These are phyloP conservation scores for Orientallactaga bullata DNA, from an alignment of 2,113 vertebrate species.

Conservation along the genomic window DNA sequence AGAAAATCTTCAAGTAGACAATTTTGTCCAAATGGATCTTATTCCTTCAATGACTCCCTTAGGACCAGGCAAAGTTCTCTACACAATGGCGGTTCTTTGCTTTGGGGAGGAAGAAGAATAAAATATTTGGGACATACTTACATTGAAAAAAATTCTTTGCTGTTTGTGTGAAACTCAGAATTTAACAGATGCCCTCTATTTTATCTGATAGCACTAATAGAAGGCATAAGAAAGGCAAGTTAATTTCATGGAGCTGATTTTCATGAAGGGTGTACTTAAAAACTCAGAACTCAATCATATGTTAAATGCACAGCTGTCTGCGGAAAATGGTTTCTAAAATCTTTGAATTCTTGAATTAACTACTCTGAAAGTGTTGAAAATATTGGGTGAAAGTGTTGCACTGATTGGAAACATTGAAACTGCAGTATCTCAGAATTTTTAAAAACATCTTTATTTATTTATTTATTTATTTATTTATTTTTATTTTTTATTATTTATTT, in stretches of 20 bases:
- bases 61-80: too few species aligned
- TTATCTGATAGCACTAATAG: background rate
- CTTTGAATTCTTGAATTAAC: background rate
- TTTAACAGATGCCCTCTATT: background rate
- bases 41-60: accelerated
- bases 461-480: too few species aligned
- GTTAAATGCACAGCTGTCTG: background rate
- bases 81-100: background rate
- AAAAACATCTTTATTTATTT: too few species aligned
- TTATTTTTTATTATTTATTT: too few species aligned
- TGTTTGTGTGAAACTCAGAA: background rate
- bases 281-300: background rate
- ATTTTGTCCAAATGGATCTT: background rate
- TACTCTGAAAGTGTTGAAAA: background rate
- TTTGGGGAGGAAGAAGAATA: background rate
- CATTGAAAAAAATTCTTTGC: background rate
- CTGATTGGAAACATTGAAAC: background rate
- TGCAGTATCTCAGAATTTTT: background rate
- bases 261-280: background rate
- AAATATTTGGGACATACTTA: background rate
- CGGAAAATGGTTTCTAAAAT: background rate
- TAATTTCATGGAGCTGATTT: background rate
- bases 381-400: background rate
- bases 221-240: background rate
- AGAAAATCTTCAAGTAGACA: background rate